A percentile compares a stretch with the other conserved stretches of the same genome.
Conservation (phyloP, 2,113 vertebrate genomes). For the Smithornis capensis region DNA sequence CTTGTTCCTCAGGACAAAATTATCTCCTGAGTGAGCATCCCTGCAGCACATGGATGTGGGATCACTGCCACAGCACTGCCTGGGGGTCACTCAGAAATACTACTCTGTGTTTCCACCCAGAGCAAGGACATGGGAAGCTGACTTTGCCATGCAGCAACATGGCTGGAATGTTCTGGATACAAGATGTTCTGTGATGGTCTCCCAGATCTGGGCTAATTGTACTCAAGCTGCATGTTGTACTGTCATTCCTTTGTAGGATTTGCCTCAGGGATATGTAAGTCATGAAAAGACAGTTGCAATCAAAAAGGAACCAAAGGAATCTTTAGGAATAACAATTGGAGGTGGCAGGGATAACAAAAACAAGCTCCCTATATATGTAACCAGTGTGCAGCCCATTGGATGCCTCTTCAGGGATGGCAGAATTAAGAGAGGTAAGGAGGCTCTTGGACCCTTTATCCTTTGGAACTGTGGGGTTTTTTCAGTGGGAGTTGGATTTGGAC, state of each 20-base stretch:
- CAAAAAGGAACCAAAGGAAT: slow-evolving; percentile 89
- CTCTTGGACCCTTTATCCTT: not conserved
- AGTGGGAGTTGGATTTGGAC: not conserved
- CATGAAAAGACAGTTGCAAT: slow-evolving; percentile 87
- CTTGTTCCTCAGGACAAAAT: not conserved
- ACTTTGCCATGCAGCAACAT: not conserved
- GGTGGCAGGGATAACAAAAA: slow-evolving; percentile 88
- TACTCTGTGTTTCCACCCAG: not conserved
- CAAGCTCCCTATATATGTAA: slow-evolving; percentile 88
- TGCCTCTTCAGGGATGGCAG: slow-evolving; percentile 89
- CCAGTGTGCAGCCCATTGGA: slow-evolving; percentile 89
- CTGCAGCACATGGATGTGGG: not conserved
- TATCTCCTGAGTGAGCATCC: not conserved
- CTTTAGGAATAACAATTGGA: slow-evolving; percentile 90
- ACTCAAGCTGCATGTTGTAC: not conserved
- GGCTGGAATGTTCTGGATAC: not conserved
- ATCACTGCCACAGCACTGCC: not conserved
- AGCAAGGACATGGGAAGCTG: not conserved
- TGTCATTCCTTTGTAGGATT: slow-evolving; percentile 70
- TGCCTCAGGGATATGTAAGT: slow-evolving; percentile 80
- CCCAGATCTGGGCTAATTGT: not conserved
- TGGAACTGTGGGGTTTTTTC: not conserved
- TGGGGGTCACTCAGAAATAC: not conserved
- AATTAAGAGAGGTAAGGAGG: slow-evolving; percentile 83
- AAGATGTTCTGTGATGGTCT: not conserved